A percentile compares a stretch with the other conserved stretches of the same genome.
phyloP scores from a whole-genome alignment of 2,113 vertebrate genomes.

The Heteronetta atricapilla region DNA sequence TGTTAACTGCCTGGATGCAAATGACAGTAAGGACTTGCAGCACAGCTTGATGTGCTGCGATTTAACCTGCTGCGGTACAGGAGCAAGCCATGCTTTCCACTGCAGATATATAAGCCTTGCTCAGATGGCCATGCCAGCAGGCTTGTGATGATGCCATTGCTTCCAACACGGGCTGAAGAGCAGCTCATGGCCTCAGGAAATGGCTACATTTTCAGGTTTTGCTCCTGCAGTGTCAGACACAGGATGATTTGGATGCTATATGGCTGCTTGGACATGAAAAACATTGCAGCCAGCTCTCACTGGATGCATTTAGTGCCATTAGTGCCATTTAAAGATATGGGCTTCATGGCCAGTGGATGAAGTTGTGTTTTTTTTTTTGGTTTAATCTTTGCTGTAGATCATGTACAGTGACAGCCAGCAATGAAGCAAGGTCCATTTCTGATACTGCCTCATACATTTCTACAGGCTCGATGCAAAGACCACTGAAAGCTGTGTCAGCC shows the following conservation, averaged over 20 bases:
- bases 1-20: not conserved
- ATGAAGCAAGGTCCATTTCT: not conserved
- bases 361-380: not conserved
- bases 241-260: not conserved
- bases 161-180: not conserved
- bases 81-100: not conserved
- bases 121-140: not conserved
- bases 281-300: not conserved
- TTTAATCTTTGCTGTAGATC: not conserved
- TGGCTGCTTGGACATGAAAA: not conserved
- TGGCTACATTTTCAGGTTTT: not conserved
- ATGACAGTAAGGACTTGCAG: not conserved
- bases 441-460: not conserved
- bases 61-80: fast-evolving
- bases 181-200: not conserved
- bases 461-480: fast-evolving
- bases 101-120: fast-evolving
- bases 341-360: not conserved
- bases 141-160: not conserved
- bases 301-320: not conserved
- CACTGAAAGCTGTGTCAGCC: not conserved
- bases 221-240: not conserved
- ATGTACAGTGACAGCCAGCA: not conserved
- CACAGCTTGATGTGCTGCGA: not conserved
- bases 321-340: not conserved